These are phyloP conservation scores for Tiaroga cobitis DNA, from an alignment of 2,797 vertebrate species.

Conservation along the genomic window DNA sequence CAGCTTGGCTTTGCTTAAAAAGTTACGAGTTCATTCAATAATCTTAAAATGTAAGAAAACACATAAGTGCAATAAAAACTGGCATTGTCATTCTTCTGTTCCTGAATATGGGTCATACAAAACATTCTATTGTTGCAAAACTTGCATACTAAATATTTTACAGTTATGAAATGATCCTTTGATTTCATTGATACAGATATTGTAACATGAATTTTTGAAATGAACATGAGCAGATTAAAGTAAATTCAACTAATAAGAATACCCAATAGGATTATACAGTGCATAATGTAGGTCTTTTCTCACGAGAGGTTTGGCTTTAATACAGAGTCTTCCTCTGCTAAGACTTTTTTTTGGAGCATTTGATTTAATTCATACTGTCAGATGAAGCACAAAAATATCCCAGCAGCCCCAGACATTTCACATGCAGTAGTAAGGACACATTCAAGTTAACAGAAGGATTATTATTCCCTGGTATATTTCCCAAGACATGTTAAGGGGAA, in stretches of 20 bases:
- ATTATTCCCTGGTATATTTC: conserved; percentile 3
- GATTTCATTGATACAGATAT: conserved; percentile 20
- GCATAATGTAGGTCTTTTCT: background rate
- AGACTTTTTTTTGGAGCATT: background rate
- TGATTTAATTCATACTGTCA: conserved; percentile 5
- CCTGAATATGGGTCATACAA: conserved; percentile 15
- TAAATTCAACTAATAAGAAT: conserved; percentile 3
- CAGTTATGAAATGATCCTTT: background rate
- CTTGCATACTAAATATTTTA: background rate
- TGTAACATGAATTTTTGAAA: background rate
- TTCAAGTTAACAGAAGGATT: conserved; percentile 23
- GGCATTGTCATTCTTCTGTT: conserved; percentile 6
- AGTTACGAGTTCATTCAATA: conserved; percentile 9
- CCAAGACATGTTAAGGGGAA: background rate
- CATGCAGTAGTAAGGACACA: conserved; percentile 27
- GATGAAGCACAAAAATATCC: conserved; percentile 13
- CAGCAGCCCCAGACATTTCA: background rate
- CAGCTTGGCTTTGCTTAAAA: conserved; percentile 24
- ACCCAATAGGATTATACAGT: conserved; percentile 9
- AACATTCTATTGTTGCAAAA: background rate
- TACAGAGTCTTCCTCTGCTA: background rate
- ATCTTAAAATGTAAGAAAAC: conserved; percentile 9
- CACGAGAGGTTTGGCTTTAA: background rate
- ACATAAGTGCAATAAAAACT: conserved; percentile 9
- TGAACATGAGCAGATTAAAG: background rate